Evolutionary conservation across 2,113 vertebrate genomes (phyloP), one percentile per base, ranked within the genome.

Genomic region (Ceyx melanurus): DNA sequence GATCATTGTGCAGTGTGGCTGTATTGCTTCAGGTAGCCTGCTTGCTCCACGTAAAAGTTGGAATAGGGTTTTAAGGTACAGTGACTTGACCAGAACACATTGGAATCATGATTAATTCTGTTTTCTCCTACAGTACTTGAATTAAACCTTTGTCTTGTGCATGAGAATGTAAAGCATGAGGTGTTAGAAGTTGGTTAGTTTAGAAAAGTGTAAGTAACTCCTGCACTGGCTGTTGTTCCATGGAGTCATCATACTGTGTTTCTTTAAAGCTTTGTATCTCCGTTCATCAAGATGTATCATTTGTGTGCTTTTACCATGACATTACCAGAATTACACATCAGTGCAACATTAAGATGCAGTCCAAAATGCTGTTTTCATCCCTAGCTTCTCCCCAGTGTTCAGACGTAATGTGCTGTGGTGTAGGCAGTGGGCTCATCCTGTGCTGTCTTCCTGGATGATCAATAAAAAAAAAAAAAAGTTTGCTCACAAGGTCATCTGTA

Each of bases 381-480:
- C 16, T 53, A 54, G 35, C 14, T 62, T 56, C 46, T 56, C 45
- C 31, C 23, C 37, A 13, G 9, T 10, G 15, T 54, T 57, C 21
- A n/a, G 51, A 13, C 1, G 0, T 22, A 75, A 15, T 15, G 51
- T 72, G 43, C 64, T 33, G 0, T 46, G 45, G 10, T 26, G 11
- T 48, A 60, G 61, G 60, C 66, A 48, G 46, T n/a, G 23, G 40
- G 33, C 15, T 48, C 18, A 17, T 61, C 40, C 57, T 60, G 4
- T 67, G 45, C 58, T 45, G 1, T 37, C 31, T 37, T 61, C 58
- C 29, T 62, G 25, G 10, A 33, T 17, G 18, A 43, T 54, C 33
- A 48, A 43, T 54, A 25, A 48, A 70, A 65, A 31, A 15, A 67
- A 23, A 6, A 35, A 13, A 20, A 6, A 35, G 17, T 31, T 71